Evolutionary conservation across 1,140 invertebrate species (phyloP).

Genomic region (Ooceraea biroi): DNA sequence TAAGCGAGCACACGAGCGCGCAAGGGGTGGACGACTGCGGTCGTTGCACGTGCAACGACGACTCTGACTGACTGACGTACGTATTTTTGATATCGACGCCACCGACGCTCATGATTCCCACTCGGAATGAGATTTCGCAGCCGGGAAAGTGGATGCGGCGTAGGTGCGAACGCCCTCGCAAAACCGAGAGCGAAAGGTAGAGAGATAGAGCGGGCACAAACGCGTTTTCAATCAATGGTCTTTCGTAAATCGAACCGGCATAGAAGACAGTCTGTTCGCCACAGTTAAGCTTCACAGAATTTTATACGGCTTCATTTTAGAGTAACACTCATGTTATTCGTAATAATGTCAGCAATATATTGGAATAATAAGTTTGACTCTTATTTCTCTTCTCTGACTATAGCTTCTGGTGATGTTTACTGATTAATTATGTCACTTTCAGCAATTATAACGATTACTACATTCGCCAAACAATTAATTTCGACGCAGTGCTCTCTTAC

Average conservation of each 20-base stretch:
- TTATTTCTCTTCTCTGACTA: no score
- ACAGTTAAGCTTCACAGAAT: background rate
- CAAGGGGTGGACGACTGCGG: conserved; percentile 61
- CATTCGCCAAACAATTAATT: background rate
- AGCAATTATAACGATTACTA: background rate
- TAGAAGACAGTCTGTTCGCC: background rate
- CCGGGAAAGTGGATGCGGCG: background rate
- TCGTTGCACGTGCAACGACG: conserved; percentile 55
- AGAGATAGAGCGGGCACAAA: background rate
- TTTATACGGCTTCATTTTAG: background rate
- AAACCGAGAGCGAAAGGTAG: background rate
- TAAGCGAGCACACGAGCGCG: conserved; percentile 47
- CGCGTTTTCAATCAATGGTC: background rate
- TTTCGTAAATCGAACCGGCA: background rate
- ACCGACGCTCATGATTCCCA: conserved; percentile 63
- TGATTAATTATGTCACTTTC: no score
- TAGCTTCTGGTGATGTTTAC: no score
- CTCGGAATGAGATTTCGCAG: conserved; percentile 67
- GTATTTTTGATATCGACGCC: conserved; percentile 67
- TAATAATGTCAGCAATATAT: no score
- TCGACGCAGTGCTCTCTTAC: background rate
- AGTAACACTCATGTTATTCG: no score
- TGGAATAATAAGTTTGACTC: no score
- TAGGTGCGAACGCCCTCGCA: background rate
- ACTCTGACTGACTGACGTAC: conserved; percentile 59